Conservation (phyloP, 2,797 vertebrate genomes). For the Cirrhinus molitorella region DNA sequence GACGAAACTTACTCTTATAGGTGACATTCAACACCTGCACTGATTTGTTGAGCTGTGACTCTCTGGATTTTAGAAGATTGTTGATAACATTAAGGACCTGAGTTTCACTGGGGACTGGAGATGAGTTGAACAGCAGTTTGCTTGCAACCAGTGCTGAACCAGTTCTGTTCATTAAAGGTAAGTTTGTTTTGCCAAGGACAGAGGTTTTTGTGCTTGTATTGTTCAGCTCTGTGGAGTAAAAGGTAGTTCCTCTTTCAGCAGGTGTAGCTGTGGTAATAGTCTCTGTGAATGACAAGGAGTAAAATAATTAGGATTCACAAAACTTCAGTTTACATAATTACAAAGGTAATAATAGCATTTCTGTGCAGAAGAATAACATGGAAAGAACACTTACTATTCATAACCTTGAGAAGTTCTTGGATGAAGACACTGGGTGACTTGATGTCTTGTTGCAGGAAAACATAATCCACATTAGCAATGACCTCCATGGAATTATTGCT, state of each 20-base stretch:
- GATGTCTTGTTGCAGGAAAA: background rate
- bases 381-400: background rate
- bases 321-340: background rate
- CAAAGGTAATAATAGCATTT: background rate
- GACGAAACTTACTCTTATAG: conserved; percentile 22
- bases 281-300: background rate
- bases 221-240: background rate
- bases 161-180: no score
- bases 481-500: background rate
- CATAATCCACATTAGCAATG: background rate
- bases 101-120: conserved; percentile 25
- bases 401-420: background rate
- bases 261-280: conserved; percentile 16
- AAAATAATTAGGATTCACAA: background rate
- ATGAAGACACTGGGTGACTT: background rate
- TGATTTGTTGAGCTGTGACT: background rate
- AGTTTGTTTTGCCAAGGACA: no score
- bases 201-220: background rate
- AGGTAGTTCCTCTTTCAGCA: background rate
- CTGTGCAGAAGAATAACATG: background rate
- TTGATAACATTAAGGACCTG: background rate
- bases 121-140: conserved; percentile 42
- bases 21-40: conserved; percentile 10
- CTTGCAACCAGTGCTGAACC: conserved; percentile 21
- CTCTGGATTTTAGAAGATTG: background rate